Evolutionary conservation across 2,113 vertebrate genomes (phyloP).

Genomic region (Sprattus sprattus): DNA sequence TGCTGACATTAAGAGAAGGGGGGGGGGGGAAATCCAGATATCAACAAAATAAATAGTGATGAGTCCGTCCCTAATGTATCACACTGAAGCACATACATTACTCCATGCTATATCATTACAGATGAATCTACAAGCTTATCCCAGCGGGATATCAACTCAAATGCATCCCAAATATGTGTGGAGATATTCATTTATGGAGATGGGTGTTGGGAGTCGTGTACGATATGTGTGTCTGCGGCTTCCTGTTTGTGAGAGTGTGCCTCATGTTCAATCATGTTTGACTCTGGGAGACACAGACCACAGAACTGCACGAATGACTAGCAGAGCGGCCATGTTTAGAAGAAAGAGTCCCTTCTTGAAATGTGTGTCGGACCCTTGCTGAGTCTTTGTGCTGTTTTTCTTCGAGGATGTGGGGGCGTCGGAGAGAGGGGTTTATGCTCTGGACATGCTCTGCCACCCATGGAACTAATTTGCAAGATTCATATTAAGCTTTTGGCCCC

Average conservation of each 20-base stretch:
- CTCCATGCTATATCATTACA: neutral
- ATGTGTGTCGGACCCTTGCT: conserved; percentile 27
- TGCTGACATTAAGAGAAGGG: neutral
- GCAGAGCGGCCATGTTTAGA: neutral
- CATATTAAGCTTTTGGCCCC: conserved; percentile 66
- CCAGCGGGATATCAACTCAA: neutral
- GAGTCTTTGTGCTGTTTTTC: neutral
- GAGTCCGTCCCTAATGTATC: neutral
- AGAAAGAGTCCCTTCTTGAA: neutral
- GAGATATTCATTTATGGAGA: neutral
- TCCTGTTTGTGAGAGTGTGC: neutral
- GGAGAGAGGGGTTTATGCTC: conserved; percentile 23
- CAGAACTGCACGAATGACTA: neutral
- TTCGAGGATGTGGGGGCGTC: neutral
- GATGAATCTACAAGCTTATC: neutral
- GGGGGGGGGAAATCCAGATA: neutral
- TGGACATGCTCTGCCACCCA: conserved; percentile 66
- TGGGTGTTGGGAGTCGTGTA: neutral
- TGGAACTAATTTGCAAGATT: conserved; percentile 74
- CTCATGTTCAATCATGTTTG: neutral
- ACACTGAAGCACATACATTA: neutral
- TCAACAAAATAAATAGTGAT: neutral
- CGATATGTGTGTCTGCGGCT: neutral
- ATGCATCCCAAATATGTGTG: neutral
- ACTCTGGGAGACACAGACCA: neutral